Evolutionary conservation across 1,140 invertebrate species (phyloP), one percentile per base, ranked within the genome.

Genomic region (Ericerus pela): DNA sequence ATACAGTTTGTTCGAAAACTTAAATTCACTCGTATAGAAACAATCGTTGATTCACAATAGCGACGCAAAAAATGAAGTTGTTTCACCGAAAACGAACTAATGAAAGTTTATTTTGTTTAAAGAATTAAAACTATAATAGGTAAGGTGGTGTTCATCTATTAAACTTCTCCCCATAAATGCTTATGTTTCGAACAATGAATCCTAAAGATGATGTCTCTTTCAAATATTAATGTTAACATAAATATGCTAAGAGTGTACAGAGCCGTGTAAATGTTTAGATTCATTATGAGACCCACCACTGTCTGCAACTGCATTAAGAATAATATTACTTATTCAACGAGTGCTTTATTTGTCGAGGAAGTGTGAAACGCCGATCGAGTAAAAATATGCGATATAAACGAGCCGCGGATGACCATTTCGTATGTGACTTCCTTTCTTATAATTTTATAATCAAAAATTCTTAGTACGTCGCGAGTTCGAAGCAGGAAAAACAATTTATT

Each of bases 241-340:
- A 47, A 47, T 47, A 47, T 47, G 41, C 41, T 47, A 47, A 47
- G 41, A 47, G 41, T 47, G 41, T 47, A 47, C n/a, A n/a, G 26
- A 47, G 41, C 41, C 41, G 22, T 47, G 41, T 47, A 24, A 47
- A 47, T 47, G 41, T 47, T 47, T 47, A 47, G 41, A 47, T 47
- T 47, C 41, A 47, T 47, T 47, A 47, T 47, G 41, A 47, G 41
- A 47, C 41, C 41, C 41, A 24, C 20, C 41, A 24, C 41, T 47
- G 26, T 47, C 2, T 47, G 41, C 10, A 47, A 24, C 41, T 47
- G 22, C n/a, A 47, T 24, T 47, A 47, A 10, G 12, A 22, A 5
- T 47, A 24, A 3, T 20, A 4, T n/a, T 47, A 47, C 41, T 6
- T 22, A 22, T 47, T 24, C 36, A 38, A 16, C 36, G 36, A 14